phyloP scores from a whole-genome alignment of 2,888 invertebrate species.

The Melieria picta region DNA sequence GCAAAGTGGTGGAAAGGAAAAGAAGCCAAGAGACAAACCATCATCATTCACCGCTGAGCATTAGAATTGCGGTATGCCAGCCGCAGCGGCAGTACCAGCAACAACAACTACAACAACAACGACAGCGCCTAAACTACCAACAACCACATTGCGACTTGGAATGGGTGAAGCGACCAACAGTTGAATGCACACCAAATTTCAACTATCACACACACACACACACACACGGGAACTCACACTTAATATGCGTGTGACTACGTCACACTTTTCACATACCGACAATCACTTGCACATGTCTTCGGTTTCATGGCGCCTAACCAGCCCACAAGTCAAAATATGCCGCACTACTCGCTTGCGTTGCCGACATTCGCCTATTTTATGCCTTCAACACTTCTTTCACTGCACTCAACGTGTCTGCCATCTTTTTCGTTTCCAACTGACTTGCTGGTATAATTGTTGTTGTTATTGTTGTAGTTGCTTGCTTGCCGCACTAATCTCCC shows the following conservation, averaged over 20 bases:
- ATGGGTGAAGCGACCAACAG: not conserved
- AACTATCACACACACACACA: conserved; percentile 10
- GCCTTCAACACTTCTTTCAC: no score
- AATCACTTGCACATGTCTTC: conserved; percentile 6
- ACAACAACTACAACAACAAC: conserved; percentile 6
- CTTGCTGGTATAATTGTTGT: no score
- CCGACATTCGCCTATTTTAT: no score
- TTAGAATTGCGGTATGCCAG: conserved; percentile 41
- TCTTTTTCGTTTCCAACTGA: no score
- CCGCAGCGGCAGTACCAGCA: conserved; percentile 11
- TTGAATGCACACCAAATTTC: conserved; percentile 14
- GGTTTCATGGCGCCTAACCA: not conserved
- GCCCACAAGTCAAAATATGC: no score
- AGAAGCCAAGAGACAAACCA: conserved; percentile 16
- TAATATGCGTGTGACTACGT: not conserved
- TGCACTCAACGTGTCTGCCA: not conserved
- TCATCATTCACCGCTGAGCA: conserved; percentile 40
- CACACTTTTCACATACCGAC: conserved; percentile 6
- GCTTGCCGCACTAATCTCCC: no score
- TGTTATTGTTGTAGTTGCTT: no score
- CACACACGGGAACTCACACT: conserved; percentile 4
- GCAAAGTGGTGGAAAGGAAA: conserved; percentile 13
- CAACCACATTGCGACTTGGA: not conserved
- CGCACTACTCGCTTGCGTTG: no score
- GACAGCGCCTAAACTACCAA: conserved; percentile 8